Conservation (phyloP, 2,888 invertebrate genomes). For the Scaptomyza reducta region DNA sequence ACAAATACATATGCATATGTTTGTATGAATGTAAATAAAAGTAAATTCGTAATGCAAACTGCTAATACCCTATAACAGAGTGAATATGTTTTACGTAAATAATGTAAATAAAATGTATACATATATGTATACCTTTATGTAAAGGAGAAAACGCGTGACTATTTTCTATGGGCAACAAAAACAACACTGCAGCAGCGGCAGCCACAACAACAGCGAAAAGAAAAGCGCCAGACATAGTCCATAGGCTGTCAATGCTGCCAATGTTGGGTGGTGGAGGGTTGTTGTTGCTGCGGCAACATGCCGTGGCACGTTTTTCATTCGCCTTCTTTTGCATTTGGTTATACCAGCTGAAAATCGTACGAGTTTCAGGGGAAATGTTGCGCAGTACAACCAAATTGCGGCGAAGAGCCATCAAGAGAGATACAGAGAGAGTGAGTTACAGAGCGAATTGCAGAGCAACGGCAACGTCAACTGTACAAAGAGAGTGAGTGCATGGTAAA, state of each 20-base stretch:
- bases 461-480: slow-evolving; percentile 62
- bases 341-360: slow-evolving; percentile 81
- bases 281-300: slow-evolving; percentile 34
- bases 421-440: slow-evolving; percentile 10
- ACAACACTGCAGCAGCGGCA: slow-evolving; percentile 10
- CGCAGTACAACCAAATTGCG: slow-evolving; percentile 43
- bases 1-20: neutral
- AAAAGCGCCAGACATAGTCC: slow-evolving; percentile 47
- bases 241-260: slow-evolving; percentile 15
- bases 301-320: slow-evolving; percentile 67
- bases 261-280: slow-evolving; percentile 16
- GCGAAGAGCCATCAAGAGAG: slow-evolving; percentile 42
- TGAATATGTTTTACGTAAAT: neutral
- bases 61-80: neutral
- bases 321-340: slow-evolving; percentile 58
- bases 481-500: slow-evolving; percentile 21
- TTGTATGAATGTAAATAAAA: too few relatives aligned
- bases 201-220: slow-evolving; percentile 14
- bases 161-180: slow-evolving; percentile 33
- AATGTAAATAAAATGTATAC: neutral
- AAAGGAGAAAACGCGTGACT: slow-evolving; percentile 64
- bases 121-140: slow-evolving; percentile 21
- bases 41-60: neutral
- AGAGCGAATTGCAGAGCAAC: slow-evolving; percentile 33
- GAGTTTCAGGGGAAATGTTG: slow-evolving; percentile 81